Evolutionary conservation across 2,113 vertebrate genomes (phyloP), one percentile per base, ranked within the genome.

Genomic region (Saccopteryx bilineata): DNA sequence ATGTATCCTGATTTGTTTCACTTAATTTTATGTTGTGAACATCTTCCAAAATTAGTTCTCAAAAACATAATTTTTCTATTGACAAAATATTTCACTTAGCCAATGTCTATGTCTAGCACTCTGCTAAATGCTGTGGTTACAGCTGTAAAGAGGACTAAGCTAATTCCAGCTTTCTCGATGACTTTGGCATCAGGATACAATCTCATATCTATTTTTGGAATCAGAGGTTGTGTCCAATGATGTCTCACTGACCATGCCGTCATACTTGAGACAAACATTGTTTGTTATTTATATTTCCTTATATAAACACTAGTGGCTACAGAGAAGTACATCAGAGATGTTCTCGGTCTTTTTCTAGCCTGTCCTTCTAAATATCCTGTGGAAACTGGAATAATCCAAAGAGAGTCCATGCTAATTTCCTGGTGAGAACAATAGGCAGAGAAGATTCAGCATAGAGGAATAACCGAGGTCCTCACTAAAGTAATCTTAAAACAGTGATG

Each of bases 41-140:
- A 75, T 92, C 87, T 92, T 65, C 9, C 4, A 54, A 52, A 93
- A 92, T 76, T 92, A 24, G 13, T 86, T 96, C 95, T 95, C 15
- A 72, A 88, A 92, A 88, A 23, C n/a, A 9, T 23, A 60, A 18
- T 90, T 80, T 94, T 88, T 95, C 39, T 33, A 91, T 31, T 68
- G 58, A 87, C 12, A 87, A 85, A 90, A 81, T 94, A 75, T 85
- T 87, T 95, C 58, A 89, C 48, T 76, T 80, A 96, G 75, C 52
- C 54, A 93, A 54, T 80, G 87, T 54, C 68, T 61, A 2, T 93
- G 26, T 89, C 63, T 92, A 74, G 33, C 78, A 82, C 26, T 93
- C 79, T 58, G 46, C 54, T 66, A 71, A 33, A 66, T 71, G 31
- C 33, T 69, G 18, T 81, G 71, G 50, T 95, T 86, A 83, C 6